phyloP scores from a whole-genome alignment of 2,888 invertebrate species.

The Physocephala rufipes region DNA sequence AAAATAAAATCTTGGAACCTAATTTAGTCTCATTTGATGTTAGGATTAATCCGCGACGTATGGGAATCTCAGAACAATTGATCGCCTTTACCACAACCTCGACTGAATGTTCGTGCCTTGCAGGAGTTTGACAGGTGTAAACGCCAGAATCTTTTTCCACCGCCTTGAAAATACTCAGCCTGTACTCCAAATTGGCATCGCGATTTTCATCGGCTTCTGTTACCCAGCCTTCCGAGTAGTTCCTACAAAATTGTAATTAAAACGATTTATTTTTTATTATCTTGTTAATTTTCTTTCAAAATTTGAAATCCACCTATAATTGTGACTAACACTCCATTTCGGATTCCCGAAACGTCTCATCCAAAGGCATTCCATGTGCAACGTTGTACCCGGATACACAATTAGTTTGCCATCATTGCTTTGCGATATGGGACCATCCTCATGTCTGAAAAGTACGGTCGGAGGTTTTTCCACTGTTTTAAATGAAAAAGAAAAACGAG shows the following conservation, averaged over 20 bases:
- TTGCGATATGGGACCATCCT: conserved; percentile 85
- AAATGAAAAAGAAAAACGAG: conserved; percentile 8
- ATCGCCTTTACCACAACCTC: conserved; percentile 82
- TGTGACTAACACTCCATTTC: conserved; percentile 71
- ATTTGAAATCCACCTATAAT: conserved; percentile 17
- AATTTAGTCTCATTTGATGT: conserved; percentile 78
- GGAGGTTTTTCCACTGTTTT: conserved; percentile 82
- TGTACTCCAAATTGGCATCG: conserved; percentile 81
- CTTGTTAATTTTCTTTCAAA: background rate
- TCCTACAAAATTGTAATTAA: conserved; percentile 63
- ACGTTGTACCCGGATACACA: conserved; percentile 84
- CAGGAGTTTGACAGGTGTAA: conserved; percentile 87
- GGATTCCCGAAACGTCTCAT: conserved; percentile 86
- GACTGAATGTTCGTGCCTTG: conserved; percentile 81
- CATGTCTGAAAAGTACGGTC: conserved; percentile 83
- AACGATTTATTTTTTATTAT: background rate
- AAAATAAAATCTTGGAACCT: conserved; percentile 77
- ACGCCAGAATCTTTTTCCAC: conserved; percentile 84
- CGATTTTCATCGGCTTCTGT: conserved; percentile 76
- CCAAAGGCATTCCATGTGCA: conserved; percentile 91
- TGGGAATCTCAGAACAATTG: conserved; percentile 81
- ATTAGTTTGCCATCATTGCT: conserved; percentile 78
- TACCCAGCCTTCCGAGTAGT: conserved; percentile 84
- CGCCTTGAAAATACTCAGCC: conserved; percentile 83
- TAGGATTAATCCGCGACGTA: conserved; percentile 77